These are phyloP conservation scores for Falco novaeseelandiae DNA, from an alignment of 2,797 vertebrate genomes.

Conservation along the genomic window DNA sequence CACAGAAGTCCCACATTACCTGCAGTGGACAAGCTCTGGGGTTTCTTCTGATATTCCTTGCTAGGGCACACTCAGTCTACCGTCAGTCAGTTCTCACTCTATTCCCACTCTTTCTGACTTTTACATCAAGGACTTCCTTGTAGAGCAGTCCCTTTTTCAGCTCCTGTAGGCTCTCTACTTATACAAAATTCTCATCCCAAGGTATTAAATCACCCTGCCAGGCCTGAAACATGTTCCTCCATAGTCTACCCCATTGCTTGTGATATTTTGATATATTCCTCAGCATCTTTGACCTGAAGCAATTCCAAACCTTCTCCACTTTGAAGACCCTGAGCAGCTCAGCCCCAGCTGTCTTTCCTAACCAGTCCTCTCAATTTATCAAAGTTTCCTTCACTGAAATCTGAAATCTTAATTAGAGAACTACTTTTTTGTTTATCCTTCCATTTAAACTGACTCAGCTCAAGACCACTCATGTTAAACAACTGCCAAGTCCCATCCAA, in stretches of 20 bases:
- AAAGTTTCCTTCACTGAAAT: background rate
- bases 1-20: background rate
- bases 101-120: background rate
- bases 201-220: background rate
- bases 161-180: background rate
- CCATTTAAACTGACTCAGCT: constrained; percentile 5
- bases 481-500: constrained; percentile 26
- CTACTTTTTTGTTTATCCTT: constrained; percentile 20
- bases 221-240: background rate
- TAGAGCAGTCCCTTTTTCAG: background rate
- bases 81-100: background rate
- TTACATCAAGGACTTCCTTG: background rate
- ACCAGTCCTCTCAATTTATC: background rate
- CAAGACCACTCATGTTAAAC: constrained; percentile 7
- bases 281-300: background rate
- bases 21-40: background rate
- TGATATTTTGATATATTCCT: background rate
- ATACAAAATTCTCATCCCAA: background rate
- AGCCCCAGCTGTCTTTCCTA: background rate
- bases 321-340: background rate
- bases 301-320: background rate
- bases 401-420: constrained; percentile 12
- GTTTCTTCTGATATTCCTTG: background rate
- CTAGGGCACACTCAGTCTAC: background rate
- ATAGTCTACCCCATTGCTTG: background rate